A percentile compares a stretch with the other conserved stretches of the same genome.
Conservation (phyloP, 2,888 invertebrate genomes). For the Erpobdella octoculata region DNA sequence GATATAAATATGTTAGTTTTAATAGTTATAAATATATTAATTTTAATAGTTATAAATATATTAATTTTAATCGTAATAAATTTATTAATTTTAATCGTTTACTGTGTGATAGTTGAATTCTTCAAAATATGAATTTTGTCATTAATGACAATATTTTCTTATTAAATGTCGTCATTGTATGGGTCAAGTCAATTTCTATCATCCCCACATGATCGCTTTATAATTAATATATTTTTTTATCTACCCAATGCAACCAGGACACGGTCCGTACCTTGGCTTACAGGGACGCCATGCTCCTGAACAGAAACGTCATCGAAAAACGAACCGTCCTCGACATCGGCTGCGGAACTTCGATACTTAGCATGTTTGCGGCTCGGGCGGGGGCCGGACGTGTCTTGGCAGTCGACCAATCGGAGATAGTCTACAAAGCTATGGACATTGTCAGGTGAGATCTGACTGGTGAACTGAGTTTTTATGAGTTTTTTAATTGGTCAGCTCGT, state of each 20-base stretch:
- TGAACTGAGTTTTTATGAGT: neutral
- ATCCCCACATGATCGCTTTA: too few relatives aligned
- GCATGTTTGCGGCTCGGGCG: slow-evolving; percentile 59
- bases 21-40: too few relatives aligned
- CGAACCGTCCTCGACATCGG: slow-evolving; percentile 16
- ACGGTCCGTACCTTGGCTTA: slow-evolving; percentile 11
- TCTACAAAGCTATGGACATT: slow-evolving; percentile 54
- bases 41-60: too few relatives aligned
- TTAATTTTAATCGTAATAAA: too few relatives aligned
- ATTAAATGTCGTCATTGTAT: too few relatives aligned
- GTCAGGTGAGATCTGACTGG: slow-evolving; percentile 44
- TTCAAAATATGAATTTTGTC: too few relatives aligned
- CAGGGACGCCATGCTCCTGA: slow-evolving; percentile 19
- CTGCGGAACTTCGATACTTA: slow-evolving; percentile 65
- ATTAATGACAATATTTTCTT: too few relatives aligned
- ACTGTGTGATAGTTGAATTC: too few relatives aligned
- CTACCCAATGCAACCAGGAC: neutral
- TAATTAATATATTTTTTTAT: too few relatives aligned
- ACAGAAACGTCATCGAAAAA: neutral
- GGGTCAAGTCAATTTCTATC: too few relatives aligned
- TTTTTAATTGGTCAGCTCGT: neutral
- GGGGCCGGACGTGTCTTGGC: slow-evolving; percentile 52
- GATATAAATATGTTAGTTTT: too few relatives aligned
- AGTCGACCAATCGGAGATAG: slow-evolving; percentile 54
- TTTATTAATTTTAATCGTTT: too few relatives aligned